These are phyloP conservation scores for Aporophyla nigra DNA, from an alignment of 2,888 invertebrate species.

Conservation along the genomic window DNA sequence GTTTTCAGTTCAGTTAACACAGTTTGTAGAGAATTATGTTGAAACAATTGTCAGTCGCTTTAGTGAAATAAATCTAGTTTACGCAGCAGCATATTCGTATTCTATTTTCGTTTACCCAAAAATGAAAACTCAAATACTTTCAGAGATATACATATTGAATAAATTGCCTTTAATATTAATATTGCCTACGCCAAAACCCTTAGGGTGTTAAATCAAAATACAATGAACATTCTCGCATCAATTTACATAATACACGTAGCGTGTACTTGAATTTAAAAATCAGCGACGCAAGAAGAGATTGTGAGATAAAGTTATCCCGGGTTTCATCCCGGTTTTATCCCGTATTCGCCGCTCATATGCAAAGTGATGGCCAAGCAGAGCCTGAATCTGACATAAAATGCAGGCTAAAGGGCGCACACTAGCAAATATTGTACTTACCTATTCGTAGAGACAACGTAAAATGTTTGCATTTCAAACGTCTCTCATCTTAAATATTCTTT, in stretches of 20 bases:
- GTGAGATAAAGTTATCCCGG: conserved; percentile 79
- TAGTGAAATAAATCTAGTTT: conserved; percentile 34
- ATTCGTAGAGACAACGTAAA: conserved; percentile 71
- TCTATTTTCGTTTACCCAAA: conserved; percentile 24
- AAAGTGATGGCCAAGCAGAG: conserved; percentile 76
- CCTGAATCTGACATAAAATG: conserved; percentile 78
- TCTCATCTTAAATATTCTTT: conserved; percentile 57
- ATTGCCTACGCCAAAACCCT: conserved; percentile 59
- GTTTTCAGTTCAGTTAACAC: conserved; percentile 1
- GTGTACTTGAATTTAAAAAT: conserved; percentile 83
- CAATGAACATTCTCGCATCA: conserved; percentile 77
- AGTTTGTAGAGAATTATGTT: conserved; percentile 3
- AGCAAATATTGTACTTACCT: conserved; percentile 69
- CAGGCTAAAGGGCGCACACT: conserved; percentile 72
- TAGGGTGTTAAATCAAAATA: conserved; percentile 69
- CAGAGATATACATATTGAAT: conserved; percentile 52
- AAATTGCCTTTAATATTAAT: conserved; percentile 58
- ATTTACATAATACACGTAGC: conserved; percentile 82
- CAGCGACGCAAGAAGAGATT: conserved; percentile 78
- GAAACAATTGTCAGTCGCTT: conserved; percentile 27
- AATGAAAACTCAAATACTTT: conserved; percentile 42
- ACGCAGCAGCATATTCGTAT: conserved; percentile 9
- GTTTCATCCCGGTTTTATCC: conserved; percentile 80
- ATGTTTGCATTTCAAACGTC: conserved; percentile 64
- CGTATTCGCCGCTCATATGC: conserved; percentile 77